Conservation (phyloP, 2,888 invertebrate genomes). For the Pristionchus maxplancki region DNA sequence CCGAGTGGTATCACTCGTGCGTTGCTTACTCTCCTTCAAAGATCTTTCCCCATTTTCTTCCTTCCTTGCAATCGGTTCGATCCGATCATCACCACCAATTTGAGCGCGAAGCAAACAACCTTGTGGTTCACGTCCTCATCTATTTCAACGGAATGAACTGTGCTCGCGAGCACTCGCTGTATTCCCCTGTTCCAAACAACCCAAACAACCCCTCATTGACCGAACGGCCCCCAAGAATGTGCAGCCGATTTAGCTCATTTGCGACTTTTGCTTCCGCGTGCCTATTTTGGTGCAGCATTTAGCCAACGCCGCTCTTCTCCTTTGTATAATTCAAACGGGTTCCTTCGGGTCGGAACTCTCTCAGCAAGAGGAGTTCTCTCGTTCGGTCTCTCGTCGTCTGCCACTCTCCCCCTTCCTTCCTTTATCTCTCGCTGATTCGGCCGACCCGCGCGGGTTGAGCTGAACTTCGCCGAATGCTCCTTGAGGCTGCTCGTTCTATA, state of each 20-base stretch:
- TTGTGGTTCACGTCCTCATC: neutral
- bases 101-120: neutral
- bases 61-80: neutral
- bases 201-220: neutral
- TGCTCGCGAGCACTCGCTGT: neutral
- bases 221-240: conserved; percentile 4
- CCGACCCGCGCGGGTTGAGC: conserved; percentile 43
- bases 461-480: conserved; percentile 38
- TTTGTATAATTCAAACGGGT: conserved; percentile 38
- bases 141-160: neutral
- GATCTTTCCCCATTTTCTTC: neutral
- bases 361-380: neutral
- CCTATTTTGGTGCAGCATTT: conserved; percentile 47
- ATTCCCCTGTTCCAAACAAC: conserved; percentile 3
- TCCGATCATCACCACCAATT: neutral
- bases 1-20: neutral
- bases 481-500: neutral
- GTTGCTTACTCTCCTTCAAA: neutral
- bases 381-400: neutral
- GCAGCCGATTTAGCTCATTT: neutral
- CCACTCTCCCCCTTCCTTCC: neutral
- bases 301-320: neutral
- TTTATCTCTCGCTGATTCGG: neutral
- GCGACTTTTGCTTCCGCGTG: conserved; percentile 10
- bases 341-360: neutral